These are phyloP conservation scores for Boleophthalmus pectinirostris DNA, from an alignment of 2,113 vertebrate species.

Conservation along the genomic window DNA sequence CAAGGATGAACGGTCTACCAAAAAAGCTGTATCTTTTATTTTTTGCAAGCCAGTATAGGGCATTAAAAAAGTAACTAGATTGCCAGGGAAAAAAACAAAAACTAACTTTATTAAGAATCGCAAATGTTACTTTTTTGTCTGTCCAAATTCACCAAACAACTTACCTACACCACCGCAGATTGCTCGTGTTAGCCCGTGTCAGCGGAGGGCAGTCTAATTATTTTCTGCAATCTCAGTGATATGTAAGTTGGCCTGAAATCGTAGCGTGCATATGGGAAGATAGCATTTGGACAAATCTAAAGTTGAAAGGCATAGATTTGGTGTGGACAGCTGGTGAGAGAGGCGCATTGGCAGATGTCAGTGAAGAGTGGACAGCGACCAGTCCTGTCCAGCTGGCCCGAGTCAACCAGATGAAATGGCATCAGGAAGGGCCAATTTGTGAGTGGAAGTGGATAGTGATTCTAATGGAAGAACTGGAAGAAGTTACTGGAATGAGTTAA, in stretches of 20 bases:
- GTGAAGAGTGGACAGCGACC: conserved; percentile 3
- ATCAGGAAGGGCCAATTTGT: conserved; percentile 2
- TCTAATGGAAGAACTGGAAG: conserved; percentile 10
- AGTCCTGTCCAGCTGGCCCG: conserved; percentile 3
- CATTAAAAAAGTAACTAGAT: too few relatives aligned
- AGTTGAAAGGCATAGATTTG: conserved; percentile 6
- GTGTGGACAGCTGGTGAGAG: conserved; percentile 6
- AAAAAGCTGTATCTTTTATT: too few relatives aligned
- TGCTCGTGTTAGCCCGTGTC: background rate
- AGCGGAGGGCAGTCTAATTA: background rate
- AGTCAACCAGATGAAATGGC: conserved; percentile 1
- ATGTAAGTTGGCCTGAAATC: background rate
- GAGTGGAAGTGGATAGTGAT: conserved; percentile 6
- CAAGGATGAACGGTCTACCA: too few relatives aligned
- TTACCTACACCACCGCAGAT: background rate
- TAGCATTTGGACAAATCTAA: background rate
- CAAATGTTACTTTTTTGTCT: too few relatives aligned
- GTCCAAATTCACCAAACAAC: background rate
- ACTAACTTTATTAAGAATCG: background rate
- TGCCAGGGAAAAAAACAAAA: background rate
- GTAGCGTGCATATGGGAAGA: background rate
- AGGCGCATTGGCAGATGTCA: background rate
- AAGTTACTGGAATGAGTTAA: background rate
- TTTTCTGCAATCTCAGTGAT: background rate
- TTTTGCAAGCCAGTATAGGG: too few relatives aligned